Conservation (phyloP, 2,797 vertebrate genomes). For the Jordanella pulchra region DNA sequence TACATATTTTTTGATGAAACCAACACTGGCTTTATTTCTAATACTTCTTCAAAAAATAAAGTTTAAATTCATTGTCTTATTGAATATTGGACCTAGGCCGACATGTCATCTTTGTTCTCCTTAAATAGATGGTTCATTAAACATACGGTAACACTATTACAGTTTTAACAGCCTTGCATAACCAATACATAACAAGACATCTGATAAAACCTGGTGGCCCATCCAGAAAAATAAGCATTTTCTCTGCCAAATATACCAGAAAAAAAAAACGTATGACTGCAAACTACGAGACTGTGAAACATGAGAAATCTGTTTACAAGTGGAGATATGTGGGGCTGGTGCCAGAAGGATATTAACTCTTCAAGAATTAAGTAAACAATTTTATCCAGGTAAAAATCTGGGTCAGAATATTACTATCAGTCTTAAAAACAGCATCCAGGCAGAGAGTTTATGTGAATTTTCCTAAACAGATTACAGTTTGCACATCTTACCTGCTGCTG, state of each 20-base stretch:
- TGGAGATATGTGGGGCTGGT: slow-evolving; percentile 37
- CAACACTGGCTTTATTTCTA: not conserved
- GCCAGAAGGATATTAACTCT: slow-evolving; percentile 58
- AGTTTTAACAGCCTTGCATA: slow-evolving; percentile 20
- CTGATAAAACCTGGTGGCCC: slow-evolving; percentile 29
- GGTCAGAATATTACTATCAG: slow-evolving; percentile 56
- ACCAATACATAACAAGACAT: slow-evolving; percentile 40
- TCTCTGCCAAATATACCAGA: slow-evolving; percentile 34
- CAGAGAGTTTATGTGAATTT: slow-evolving; percentile 70
- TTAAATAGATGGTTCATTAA: not conserved
- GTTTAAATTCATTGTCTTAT: not conserved
- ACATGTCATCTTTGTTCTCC: not conserved
- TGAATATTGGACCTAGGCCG: not conserved
- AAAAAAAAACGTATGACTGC: slow-evolving; percentile 40
- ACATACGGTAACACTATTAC: not conserved
- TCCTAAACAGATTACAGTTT: slow-evolving; percentile 73
- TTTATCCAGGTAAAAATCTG: slow-evolving; percentile 62
- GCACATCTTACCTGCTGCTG: slow-evolving; percentile 69
- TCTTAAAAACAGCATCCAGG: slow-evolving; percentile 69
- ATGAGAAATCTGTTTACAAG: slow-evolving; percentile 46
- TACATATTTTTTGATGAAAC: not conserved
- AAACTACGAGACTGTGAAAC: slow-evolving; percentile 47
- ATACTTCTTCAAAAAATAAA: not conserved
- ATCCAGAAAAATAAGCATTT: slow-evolving; percentile 40
- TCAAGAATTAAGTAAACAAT: slow-evolving; percentile 53